Evolutionary conservation across 2,888 invertebrate genomes (phyloP).

Genomic region (Cephus spinipes): DNA sequence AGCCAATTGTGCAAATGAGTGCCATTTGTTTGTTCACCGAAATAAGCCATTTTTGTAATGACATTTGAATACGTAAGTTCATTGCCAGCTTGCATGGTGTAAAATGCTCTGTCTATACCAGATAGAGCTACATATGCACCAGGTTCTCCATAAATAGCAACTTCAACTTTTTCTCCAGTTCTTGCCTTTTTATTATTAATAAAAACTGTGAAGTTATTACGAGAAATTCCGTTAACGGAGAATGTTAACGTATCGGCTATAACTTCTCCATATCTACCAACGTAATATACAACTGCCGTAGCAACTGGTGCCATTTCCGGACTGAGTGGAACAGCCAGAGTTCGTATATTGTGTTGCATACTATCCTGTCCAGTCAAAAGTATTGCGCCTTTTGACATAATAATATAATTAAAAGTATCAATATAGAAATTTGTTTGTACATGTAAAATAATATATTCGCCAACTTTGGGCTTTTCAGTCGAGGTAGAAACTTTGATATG

Average conservation of each 20-base stretch:
- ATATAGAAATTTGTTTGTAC: slow-evolving; percentile 92
- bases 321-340: slow-evolving; percentile 84
- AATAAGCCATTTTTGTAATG: slow-evolving; percentile 87
- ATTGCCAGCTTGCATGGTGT: slow-evolving; percentile 93
- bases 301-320: slow-evolving; percentile 94
- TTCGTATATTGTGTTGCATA: slow-evolving; percentile 81
- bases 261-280: slow-evolving; percentile 85
- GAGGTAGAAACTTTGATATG: slow-evolving; percentile 90
- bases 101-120: slow-evolving; percentile 89
- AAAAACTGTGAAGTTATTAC: slow-evolving; percentile 89
- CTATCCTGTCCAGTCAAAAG: slow-evolving; percentile 86
- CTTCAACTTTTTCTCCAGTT: slow-evolving; percentile 92
- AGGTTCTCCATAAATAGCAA: slow-evolving; percentile 93
- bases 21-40: slow-evolving; percentile 88
- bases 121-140: slow-evolving; percentile 94
- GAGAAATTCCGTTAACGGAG: slow-evolving; percentile 93
- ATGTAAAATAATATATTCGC: slow-evolving; percentile 94
- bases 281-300: slow-evolving; percentile 89
- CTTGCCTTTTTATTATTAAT: slow-evolving; percentile 95
- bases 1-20: slow-evolving; percentile 87
- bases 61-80: slow-evolving; percentile 89
- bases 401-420: slow-evolving; percentile 89
- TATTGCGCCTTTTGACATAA: slow-evolving; percentile 93
- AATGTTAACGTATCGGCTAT: slow-evolving; percentile 95
- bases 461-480: slow-evolving; percentile 85